Evolutionary conservation across 2,113 vertebrate genomes (phyloP), one percentile per base, ranked within the genome.

Genomic region (Ondatra zibethicus): DNA sequence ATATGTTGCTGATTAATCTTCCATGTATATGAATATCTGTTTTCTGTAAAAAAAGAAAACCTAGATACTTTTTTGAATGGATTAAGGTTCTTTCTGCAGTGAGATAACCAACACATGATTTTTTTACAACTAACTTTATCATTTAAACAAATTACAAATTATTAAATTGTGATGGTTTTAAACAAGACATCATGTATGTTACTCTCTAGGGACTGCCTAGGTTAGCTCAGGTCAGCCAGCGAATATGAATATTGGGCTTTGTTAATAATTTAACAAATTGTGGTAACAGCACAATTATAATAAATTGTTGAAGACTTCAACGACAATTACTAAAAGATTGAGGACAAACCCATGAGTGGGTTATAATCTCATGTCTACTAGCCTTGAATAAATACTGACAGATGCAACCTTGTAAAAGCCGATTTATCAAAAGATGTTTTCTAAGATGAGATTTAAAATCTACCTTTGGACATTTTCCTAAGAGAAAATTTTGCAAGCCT

Each of bases 201-300:
- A 16, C 65, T 84, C 66, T 31, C 50, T 8, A 45, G 80, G 63
- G 80, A 70, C 92, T 25, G 73, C 42, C 19, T 85, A 88, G 73
- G 47, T 14, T 52, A 89, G 4, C 33, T 73, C 63, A 61, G 47
- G 75, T 93, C 77, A 81, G 84, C 21, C 80, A 65, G 89, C 11
- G 27, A 93, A 96, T 89, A 91, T 77, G 85, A 87, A 93, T 78
- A 65, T 19, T 90, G 75, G 50, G 36, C 42, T 95, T 95, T 78
- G 80, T 89, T 93, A 95, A 97, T 92, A 97, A 94, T 65, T 90
- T 95, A 84, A 90, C 23, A 90, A 96, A 94, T 88, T 93, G 75
- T 96, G 85, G 63, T 93, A 91, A 95, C 75, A 95, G 52, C 70
- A 94, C 84, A 93, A 90, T 97, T 90, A 63, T 66, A 52, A 91